Conservation (phyloP, 1,140 invertebrate species). For the Marisa cornuarietis region DNA sequence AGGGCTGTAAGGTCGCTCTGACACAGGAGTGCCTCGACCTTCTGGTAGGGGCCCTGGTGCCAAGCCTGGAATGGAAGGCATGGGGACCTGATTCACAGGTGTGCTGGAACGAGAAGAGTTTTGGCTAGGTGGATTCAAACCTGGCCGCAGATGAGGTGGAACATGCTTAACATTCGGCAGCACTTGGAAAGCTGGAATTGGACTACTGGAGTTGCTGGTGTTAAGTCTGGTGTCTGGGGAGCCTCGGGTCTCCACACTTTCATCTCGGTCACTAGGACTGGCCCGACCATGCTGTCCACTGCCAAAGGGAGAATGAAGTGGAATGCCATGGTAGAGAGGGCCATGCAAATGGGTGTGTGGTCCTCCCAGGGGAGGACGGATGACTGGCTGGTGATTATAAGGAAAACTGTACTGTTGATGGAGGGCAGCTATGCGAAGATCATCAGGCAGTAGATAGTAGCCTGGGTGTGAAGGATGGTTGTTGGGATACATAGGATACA, state of each 20-base stretch:
- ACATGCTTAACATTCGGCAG: constrained; percentile 58
- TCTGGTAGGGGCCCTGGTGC: constrained; percentile 18
- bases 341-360: constrained; percentile 23
- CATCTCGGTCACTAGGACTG: constrained; percentile 18
- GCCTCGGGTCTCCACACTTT: background rate
- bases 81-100: constrained; percentile 4
- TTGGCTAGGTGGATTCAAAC: constrained; percentile 35
- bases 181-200: constrained; percentile 49
- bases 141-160: constrained; percentile 44
- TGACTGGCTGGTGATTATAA: constrained; percentile 1
- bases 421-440: constrained; percentile 13
- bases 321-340: constrained; percentile 20
- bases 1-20: constrained; percentile 36
- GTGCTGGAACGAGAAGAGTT: constrained; percentile 32
- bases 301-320: constrained; percentile 17
- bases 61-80: constrained; percentile 1
- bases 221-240: constrained; percentile 16
- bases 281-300: constrained; percentile 8
- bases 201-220: constrained; percentile 6
- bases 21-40: constrained; percentile 17
- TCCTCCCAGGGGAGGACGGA: constrained; percentile 14
- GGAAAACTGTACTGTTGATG: background rate
- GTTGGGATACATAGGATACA: constrained; percentile 28
- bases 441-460: constrained; percentile 34
- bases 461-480: constrained; percentile 28